Conservation (phyloP, 2,113 vertebrate species). For the Dromaius novaehollandiae region DNA sequence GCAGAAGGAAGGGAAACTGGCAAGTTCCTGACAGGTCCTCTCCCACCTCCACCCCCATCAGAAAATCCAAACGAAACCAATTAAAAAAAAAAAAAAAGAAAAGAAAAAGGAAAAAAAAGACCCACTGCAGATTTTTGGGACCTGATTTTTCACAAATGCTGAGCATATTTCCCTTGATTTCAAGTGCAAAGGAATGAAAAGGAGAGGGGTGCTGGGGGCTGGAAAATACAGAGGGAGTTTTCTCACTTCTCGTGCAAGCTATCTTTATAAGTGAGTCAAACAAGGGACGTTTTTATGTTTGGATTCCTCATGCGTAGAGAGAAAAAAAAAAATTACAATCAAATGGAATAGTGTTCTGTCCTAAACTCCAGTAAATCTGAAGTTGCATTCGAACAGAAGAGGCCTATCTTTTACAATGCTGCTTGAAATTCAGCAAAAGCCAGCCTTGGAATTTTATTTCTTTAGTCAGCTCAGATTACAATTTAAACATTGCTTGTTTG, state of each 20-base stretch:
- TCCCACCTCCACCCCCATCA: not conserved
- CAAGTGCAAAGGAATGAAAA: not conserved
- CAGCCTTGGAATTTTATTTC: not conserved
- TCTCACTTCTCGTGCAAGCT: not conserved
- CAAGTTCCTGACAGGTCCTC: not conserved
- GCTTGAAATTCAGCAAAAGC: not conserved
- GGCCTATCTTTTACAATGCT: not conserved
- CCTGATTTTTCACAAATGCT: not conserved
- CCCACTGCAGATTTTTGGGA: not conserved
- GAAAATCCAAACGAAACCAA: not conserved
- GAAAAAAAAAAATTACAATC: not conserved
- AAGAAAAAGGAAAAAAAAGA: not conserved
- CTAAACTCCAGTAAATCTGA: not conserved
- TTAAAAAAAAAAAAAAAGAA: not conserved
- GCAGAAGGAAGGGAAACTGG: not conserved
- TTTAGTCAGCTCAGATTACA: accelerated
- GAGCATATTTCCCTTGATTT: not conserved
- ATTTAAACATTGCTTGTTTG: accelerated
- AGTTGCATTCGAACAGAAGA: not conserved
- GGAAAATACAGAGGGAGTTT: not conserved
- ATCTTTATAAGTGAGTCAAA: not conserved
- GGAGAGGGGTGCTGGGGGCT: not conserved
- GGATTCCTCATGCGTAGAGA: not conserved
- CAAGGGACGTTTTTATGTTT: not conserved
- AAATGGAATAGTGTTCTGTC: not conserved